Percentiles rank a stretch among this genome's conserved stretches.
These are phyloP conservation scores for Crenichthys baileyi DNA, from an alignment of 2,797 vertebrate species.

Conservation along the genomic window DNA sequence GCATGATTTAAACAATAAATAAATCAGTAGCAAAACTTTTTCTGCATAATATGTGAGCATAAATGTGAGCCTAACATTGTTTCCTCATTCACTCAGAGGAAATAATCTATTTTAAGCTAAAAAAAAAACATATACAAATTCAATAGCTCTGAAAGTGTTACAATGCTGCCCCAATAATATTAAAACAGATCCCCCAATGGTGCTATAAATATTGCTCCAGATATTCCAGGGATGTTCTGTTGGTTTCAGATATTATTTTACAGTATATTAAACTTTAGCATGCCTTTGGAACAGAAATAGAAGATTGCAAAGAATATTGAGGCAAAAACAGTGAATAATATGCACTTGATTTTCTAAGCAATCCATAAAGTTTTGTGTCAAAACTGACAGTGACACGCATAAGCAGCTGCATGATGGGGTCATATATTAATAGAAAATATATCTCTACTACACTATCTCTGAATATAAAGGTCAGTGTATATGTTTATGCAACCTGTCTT, in stretches of 20 bases:
- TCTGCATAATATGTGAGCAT: neutral
- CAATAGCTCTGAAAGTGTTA: neutral
- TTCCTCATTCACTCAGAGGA: neutral
- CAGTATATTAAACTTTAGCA: slow-evolving; percentile 6
- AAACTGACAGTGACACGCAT: neutral
- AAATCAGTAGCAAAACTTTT: neutral
- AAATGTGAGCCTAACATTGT: neutral
- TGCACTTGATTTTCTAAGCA: neutral
- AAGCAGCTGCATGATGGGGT: slow-evolving; percentile 2
- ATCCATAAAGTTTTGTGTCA: neutral
- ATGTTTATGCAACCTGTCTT: slow-evolving; percentile 28
- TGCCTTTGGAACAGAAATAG: neutral
- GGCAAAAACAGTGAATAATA: neutral
- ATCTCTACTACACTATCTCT: slow-evolving; percentile 10
- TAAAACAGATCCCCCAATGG: slow-evolving; percentile 14
- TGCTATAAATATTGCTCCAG: slow-evolving; percentile 11
- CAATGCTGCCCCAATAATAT: slow-evolving; percentile 10
- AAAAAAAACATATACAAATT: neutral
- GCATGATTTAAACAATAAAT: neutral
- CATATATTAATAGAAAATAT: neutral
- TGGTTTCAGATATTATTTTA: slow-evolving; percentile 4
- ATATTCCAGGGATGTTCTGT: slow-evolving; percentile 1
- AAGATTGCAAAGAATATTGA: neutral
- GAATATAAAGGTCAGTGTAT: slow-evolving; percentile 17
- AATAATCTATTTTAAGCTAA: neutral